Base-by-base conservation (phyloP, 2,797 vertebrate genomes). In the Tarsius wallacei region DNA sequence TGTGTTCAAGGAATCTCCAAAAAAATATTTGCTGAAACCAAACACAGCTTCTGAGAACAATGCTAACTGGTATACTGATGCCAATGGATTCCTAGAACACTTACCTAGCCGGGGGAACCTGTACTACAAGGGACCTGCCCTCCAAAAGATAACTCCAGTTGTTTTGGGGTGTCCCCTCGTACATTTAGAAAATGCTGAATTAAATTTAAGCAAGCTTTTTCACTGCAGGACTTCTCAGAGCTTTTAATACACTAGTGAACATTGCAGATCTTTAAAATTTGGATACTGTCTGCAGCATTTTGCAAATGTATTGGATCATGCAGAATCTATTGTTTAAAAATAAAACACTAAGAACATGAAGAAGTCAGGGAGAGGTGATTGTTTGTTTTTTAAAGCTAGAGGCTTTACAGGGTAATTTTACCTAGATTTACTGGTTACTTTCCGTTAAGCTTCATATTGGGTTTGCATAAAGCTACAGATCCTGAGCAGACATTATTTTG, bases 201-300 rank as follows among this genome's bases (percentile, higher is more conserved):
- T 89, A 88, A 96, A 49, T 87, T 87, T 33, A 74, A 96, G 70
- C 47, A 80, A 28, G 51, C 33, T 42, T 90, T 90, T 91, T 87
- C 24, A 83, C 33, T 94, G 77, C 33, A 96, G 88, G 82, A 90
- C 82, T 97, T 97, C 57, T 95, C 90, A 90, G 68, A 90, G 64
- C 74, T 76, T 91, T 96, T 53, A 86, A 53, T 42, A 61, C 11
- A 36, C 57, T 17, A 85, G 90, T 10, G 33, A 57, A 55, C 24
- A 78, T 49, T 22, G 11, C 22, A 95, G 84, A 81, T 66, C 36
- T 59, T 87, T 63, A 57, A 90, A 31, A 31, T 78, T 77, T 63
- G 64, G 21, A 42, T 16, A 53, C 16, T 9, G 4, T 17, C 36
- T n/a, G 28, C 1, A 76, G 17, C 28, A 94, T 66, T 93, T 89